These are phyloP conservation scores for Acanthacorydalis orientalis DNA, from an alignment of 2,888 invertebrate genomes.

Conservation along the genomic window DNA sequence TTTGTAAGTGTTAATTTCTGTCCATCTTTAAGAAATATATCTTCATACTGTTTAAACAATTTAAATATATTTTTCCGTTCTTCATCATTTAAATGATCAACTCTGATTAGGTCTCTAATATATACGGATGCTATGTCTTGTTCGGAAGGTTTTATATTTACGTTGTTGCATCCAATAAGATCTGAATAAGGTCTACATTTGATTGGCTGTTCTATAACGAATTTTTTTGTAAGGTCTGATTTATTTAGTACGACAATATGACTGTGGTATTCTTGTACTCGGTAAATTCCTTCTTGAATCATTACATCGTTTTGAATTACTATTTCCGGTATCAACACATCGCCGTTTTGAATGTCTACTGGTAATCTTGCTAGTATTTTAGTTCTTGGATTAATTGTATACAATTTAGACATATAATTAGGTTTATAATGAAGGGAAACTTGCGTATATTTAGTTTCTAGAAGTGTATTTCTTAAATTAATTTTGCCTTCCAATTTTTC, in stretches of 20 bases:
- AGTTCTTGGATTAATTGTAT: neutral
- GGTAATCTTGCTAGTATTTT: neutral
- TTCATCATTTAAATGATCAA: neutral
- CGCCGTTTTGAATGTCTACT: neutral
- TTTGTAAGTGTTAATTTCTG: slow-evolving; percentile 11
- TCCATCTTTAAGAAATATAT: slow-evolving; percentile 9
- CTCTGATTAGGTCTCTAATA: neutral
- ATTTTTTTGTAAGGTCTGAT: neutral
- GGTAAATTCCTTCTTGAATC: neutral
- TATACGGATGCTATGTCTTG: neutral
- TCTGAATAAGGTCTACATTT: neutral
- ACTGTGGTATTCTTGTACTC: neutral
- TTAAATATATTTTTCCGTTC: neutral
- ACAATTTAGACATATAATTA: neutral
- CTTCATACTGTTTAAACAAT: slow-evolving; percentile 6
- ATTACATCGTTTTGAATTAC: neutral
- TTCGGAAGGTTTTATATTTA: neutral
- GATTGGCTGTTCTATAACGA: neutral
- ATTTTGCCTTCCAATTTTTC: neutral
- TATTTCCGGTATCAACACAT: neutral
- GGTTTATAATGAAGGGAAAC: neutral
- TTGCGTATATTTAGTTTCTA: neutral
- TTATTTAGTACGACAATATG: neutral
- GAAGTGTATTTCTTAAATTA: neutral
- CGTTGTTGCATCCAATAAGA: neutral